Base-by-base conservation (phyloP, 2,797 vertebrate species). In the Aratinga solstitialis region DNA sequence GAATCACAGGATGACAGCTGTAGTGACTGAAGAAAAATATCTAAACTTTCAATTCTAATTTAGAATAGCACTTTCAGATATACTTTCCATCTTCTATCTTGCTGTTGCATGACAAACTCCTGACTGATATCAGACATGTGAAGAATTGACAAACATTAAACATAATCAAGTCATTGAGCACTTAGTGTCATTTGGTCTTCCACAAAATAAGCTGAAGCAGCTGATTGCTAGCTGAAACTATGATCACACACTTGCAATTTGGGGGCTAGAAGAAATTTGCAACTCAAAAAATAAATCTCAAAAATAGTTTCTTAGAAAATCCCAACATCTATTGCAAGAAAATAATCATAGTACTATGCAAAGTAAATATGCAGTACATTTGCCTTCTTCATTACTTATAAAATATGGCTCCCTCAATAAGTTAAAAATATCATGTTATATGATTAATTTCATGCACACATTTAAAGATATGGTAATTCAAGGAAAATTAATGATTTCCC, bases 31-130 rank as follows among this genome's bases (percentile, higher is more conserved):
- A 87, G 38, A 73, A 78, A 77, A 73, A 75, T 11, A 69, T 29
- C 69, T 24, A 72, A 75, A 19, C 22, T 93, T 90, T 42, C 45
- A 91, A 79, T 87, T 92, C 67, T 47, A 92, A 97, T 94, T 93
- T 77, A 63, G 56, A 93, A 48, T 38, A 92, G 72, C 63, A 36
- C 72, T 96, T 96, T 59, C 51, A 96, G 86, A 96, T 19, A 48
- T 36, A 19, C 40, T 81, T 96, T 88, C 58, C 69, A 68, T 91
- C 43, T 51, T 87, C 45, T 85, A 83, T 56, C 20, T 51, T 82
- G 90, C 34, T 82, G 34, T 32, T 77, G 59, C 68, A 69, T 71
- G 67, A 85, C 9, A 81, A 87, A 83, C 24, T 66, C 5, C 16
- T 29, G 40, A 81, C 15, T 50, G 43, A 14, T 65, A 40, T 65